Percentiles rank a stretch among this genome's conserved stretches.
phyloP scores from a whole-genome alignment of 2,113 vertebrate species.

The Brachyhypopomus gauderio region DNA sequence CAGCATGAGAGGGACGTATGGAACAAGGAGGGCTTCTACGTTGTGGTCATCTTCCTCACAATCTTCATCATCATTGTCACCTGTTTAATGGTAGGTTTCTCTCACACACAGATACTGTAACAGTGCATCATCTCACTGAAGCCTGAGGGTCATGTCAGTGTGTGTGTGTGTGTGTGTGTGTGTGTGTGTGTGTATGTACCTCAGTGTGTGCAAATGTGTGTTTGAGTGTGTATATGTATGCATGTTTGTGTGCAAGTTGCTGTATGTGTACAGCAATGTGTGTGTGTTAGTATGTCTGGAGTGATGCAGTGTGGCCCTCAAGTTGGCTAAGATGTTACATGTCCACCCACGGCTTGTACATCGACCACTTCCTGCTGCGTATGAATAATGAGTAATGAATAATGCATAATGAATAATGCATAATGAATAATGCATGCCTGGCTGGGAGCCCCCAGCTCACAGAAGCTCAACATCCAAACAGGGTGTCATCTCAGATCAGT shows the following conservation, averaged over 20 bases:
- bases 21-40: slow-evolving; percentile 90
- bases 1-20: slow-evolving; percentile 86
- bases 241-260: neutral
- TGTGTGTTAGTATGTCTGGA: neutral
- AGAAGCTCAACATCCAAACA: too few relatives aligned
- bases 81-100: slow-evolving; percentile 87
- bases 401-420: too few relatives aligned
- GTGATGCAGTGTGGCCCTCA: neutral
- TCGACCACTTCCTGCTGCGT: slow-evolving; percentile 45
- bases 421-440: too few relatives aligned
- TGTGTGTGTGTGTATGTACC: neutral
- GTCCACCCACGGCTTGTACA: slow-evolving; percentile 32
- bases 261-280: neutral
- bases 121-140: neutral
- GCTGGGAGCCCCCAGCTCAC: too few relatives aligned
- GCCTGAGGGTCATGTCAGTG: neutral
- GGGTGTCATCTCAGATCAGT: too few relatives aligned
- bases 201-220: neutral
- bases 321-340: slow-evolving; percentile 32
- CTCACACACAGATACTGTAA: neutral
- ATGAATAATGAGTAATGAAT: slow-evolving; percentile 14
- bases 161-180: neutral
- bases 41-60: slow-evolving; percentile 91
- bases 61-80: slow-evolving; percentile 90
- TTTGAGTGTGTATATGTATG: neutral